phyloP scores from a whole-genome alignment of 2,797 vertebrate species.

The Enteromius paludinosus region DNA sequence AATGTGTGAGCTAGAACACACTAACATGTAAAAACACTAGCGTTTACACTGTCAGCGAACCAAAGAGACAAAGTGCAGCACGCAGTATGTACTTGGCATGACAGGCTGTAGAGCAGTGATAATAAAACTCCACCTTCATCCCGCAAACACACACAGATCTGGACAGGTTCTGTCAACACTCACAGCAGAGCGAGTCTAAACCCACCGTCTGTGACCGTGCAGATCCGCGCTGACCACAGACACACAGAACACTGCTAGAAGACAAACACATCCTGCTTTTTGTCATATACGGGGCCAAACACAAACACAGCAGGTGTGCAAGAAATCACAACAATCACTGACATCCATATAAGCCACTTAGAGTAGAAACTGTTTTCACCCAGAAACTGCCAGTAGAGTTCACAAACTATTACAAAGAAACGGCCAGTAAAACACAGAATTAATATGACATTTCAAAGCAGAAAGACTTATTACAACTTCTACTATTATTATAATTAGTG shows the following conservation, averaged over 20 bases:
- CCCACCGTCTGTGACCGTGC: too few relatives aligned
- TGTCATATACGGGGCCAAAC: background rate
- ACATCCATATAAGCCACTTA: too few relatives aligned
- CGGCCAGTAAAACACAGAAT: too few relatives aligned
- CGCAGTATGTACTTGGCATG: background rate
- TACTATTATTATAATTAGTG: too few relatives aligned
- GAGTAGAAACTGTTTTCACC: too few relatives aligned
- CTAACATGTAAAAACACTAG: too few relatives aligned
- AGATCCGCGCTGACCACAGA: too few relatives aligned
- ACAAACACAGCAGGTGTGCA: background rate
- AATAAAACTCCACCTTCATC: slow-evolving; percentile 17
- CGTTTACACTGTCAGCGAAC: background rate
- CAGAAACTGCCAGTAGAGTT: background rate
- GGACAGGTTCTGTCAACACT: slow-evolving; percentile 52
- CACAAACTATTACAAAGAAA: background rate
- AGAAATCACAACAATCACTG: background rate
- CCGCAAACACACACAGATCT: slow-evolving; percentile 54
- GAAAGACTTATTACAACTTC: too few relatives aligned
- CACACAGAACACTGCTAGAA: too few relatives aligned
- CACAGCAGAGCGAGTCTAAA: background rate
- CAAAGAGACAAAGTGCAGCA: too few relatives aligned
- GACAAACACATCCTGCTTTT: background rate
- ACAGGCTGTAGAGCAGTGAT: background rate
- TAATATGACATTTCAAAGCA: too few relatives aligned
- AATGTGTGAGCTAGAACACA: background rate